A percentile compares a stretch with the other conserved stretches of the same genome.
phyloP scores from a whole-genome alignment of 64 coral and sea anemone species.

The Pocillopora verrucosa region DNA sequence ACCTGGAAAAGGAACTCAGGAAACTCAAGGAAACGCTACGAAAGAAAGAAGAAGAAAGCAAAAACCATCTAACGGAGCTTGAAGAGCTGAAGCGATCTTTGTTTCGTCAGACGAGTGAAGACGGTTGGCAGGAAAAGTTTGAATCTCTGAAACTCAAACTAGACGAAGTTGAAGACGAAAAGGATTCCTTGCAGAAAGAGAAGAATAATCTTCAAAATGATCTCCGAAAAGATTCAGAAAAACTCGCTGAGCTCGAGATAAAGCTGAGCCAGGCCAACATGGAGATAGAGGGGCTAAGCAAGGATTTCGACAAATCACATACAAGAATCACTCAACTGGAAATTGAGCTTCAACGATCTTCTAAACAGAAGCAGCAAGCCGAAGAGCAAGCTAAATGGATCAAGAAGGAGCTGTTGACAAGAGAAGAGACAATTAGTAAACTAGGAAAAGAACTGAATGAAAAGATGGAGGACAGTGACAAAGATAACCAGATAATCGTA shows the following conservation, averaged over 20 bases:
- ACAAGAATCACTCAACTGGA: conserved; percentile 27
- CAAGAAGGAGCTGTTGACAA: conserved; percentile 31
- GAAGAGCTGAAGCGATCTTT: conserved; percentile 12
- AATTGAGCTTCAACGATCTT: conserved; percentile 35
- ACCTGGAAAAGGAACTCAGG: conserved; percentile 9
- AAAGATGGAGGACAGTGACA: conserved; percentile 19
- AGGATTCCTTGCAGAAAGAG: conserved; percentile 34
- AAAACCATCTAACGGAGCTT: conserved; percentile 14
- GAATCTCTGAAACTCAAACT: conserved; percentile 34
- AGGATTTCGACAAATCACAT: conserved; percentile 39
- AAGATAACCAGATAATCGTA: conserved; percentile 28
- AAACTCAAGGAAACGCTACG: conserved; percentile 6
- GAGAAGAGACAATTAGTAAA: conserved; percentile 34
- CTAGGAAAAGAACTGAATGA: conserved; percentile 34
- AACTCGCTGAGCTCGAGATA: conserved; percentile 35
- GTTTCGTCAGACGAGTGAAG: conserved; percentile 9
- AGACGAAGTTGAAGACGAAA: conserved; percentile 34
- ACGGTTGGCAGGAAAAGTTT: conserved; percentile 41
- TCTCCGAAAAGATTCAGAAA: conserved; percentile 39
- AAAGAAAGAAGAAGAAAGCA: conserved; percentile 15
- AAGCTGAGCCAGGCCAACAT: conserved; percentile 43
- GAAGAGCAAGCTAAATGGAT: conserved; percentile 41
- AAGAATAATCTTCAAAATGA: conserved; percentile 36
- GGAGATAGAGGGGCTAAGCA: conserved; percentile 35
- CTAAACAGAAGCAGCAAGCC: conserved; percentile 33